These are phyloP conservation scores for Chymomyza procnemis DNA, from an alignment of 2,888 invertebrate species.

Conservation along the genomic window DNA sequence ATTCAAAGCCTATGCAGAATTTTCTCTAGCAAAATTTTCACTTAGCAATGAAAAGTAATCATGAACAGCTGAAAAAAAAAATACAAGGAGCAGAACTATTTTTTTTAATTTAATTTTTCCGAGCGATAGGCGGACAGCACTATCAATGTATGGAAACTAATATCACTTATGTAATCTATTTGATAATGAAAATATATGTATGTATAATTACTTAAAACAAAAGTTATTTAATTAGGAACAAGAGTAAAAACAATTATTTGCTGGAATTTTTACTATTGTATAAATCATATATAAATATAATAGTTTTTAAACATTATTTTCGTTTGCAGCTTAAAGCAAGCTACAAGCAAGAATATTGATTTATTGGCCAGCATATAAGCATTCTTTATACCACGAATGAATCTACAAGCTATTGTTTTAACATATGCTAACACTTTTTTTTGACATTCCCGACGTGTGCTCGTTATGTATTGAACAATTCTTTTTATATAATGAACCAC, in stretches of 20 bases:
- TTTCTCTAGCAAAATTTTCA: neutral
- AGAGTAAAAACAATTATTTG: neutral
- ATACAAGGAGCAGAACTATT: neutral
- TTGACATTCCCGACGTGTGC: conserved; percentile 67
- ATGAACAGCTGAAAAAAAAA: conserved; percentile 51
- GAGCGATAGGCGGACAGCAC: neutral
- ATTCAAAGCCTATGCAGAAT: neutral
- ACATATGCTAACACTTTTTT: conserved; percentile 76
- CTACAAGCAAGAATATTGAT: neutral
- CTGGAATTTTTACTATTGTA: too few species aligned
- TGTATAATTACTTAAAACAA: too few species aligned
- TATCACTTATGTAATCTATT: neutral
- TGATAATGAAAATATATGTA: too few species aligned
- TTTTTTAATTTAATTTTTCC: neutral
- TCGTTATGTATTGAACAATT: conserved; percentile 28
- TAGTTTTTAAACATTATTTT: too few species aligned
- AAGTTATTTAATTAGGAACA: neutral
- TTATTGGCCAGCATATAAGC: neutral
- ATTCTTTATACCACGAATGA: neutral
- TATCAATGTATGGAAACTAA: neutral
- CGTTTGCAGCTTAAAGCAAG: neutral
- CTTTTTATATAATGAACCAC: conserved; percentile 24
- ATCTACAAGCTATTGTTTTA: conserved; percentile 20
- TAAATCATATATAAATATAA: too few species aligned
- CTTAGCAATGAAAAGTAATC: conserved; percentile 16